phyloP scores from a whole-genome alignment of 2,888 invertebrate genomes.

The Magallana nippona region DNA sequence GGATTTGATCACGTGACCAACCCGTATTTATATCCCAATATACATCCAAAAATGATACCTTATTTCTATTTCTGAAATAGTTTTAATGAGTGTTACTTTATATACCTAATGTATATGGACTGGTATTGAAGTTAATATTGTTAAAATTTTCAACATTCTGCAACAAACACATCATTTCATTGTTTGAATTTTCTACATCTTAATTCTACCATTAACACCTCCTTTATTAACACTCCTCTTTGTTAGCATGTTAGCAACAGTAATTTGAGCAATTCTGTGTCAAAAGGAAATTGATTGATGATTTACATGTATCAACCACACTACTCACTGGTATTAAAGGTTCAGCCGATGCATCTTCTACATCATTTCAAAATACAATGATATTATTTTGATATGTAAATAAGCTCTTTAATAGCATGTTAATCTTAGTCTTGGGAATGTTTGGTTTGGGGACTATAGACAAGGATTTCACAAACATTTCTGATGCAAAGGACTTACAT shows the following conservation, averaged over 20 bases:
- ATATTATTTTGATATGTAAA: neutral
- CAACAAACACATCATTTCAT: no score
- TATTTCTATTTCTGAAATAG: no score
- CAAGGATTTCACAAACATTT: neutral
- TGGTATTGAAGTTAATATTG: no score
- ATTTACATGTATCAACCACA: conserved; percentile 7
- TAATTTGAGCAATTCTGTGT: neutral
- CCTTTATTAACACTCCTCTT: neutral
- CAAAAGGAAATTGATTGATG: neutral
- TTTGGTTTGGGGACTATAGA: neutral
- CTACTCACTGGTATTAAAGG: neutral
- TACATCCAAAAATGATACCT: no score
- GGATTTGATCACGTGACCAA: no score
- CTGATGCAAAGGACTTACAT: conserved; percentile 27
- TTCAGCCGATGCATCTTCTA: conserved; percentile 5
- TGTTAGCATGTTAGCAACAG: neutral
- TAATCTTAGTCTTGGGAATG: neutral
- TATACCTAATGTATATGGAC: no score
- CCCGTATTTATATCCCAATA: no score
- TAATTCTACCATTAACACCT: no score
- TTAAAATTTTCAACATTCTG: no score
- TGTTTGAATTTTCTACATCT: no score
- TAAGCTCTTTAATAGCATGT: neutral
- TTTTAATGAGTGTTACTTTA: no score
- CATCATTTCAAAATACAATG: conserved; percentile 2